These are phyloP conservation scores for Stomorhina lunata DNA, from an alignment of 2,888 invertebrate species.

Conservation along the genomic window DNA sequence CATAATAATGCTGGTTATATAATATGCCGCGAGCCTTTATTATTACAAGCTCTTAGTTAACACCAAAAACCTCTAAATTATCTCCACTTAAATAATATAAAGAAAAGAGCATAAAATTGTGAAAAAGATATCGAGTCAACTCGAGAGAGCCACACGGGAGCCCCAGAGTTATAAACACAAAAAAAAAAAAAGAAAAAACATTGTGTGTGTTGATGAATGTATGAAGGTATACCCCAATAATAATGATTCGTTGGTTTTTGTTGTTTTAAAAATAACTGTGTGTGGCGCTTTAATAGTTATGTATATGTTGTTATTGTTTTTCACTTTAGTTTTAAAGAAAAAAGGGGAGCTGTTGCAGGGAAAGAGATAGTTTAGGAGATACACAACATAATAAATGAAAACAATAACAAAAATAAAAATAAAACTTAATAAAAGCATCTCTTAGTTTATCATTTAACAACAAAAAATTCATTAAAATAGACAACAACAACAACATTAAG, in stretches of 20 bases:
- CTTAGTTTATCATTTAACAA: constrained; percentile 3
- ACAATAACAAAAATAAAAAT: not conserved
- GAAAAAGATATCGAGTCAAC: no score
- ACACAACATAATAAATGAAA: not conserved
- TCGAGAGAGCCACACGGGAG: no score
- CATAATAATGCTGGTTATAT: no score
- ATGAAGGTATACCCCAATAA: no score
- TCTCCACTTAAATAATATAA: no score
- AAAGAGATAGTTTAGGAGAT: not conserved
- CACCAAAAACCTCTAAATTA: no score
- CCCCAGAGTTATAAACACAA: not conserved
- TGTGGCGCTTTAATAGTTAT: constrained; percentile 57
- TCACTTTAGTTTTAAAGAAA: not conserved
- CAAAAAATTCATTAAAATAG: not conserved
- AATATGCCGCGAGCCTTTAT: no score
- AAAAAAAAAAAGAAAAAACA: no score
- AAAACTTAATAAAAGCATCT: constrained; percentile 28
- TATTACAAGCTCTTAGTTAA: no score
- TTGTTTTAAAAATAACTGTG: constrained; percentile 56
- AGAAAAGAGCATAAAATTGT: no score
- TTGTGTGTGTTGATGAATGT: not conserved
- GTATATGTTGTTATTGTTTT: constrained; percentile 36
- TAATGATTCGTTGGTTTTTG: not conserved
- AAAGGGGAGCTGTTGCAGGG: not conserved
- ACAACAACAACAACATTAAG: not conserved